A percentile compares a stretch with the other conserved stretches of the same genome.
These are phyloP conservation scores for Falco columbarius DNA, from an alignment of 2,797 vertebrate genomes.

Conservation along the genomic window DNA sequence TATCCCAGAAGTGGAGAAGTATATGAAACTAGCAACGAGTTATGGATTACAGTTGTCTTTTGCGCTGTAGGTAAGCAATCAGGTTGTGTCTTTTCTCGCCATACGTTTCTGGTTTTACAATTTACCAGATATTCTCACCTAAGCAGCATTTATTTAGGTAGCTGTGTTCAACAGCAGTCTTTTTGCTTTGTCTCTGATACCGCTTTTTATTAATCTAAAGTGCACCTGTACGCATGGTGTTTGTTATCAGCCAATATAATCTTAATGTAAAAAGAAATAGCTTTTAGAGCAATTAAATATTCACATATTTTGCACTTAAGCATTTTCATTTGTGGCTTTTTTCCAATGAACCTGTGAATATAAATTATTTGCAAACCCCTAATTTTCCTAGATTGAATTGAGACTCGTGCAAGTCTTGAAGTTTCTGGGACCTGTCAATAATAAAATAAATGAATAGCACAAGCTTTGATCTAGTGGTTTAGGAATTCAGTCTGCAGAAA, in stretches of 20 bases:
- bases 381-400: neutral
- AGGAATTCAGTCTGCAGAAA: neutral
- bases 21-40: neutral
- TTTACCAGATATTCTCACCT: neutral
- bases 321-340: neutral
- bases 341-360: neutral
- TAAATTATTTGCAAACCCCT: neutral
- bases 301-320: accelerated
- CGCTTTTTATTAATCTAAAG: neutral
- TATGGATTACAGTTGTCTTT: neutral
- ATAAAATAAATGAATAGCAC: neutral
- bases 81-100: neutral
- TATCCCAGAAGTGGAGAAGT: neutral
- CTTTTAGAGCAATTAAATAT: neutral
- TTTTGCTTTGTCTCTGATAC: neutral
- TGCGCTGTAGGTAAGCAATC: neutral
- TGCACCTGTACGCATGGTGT: neutral
- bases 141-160: neutral
- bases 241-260: neutral
- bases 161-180: neutral
- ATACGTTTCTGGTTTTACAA: neutral
- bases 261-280: neutral
- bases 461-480: neutral
- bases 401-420: neutral
- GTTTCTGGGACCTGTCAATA: neutral